Conservation (phyloP, 2,113 vertebrate genomes). For the Seriola dumerili region DNA sequence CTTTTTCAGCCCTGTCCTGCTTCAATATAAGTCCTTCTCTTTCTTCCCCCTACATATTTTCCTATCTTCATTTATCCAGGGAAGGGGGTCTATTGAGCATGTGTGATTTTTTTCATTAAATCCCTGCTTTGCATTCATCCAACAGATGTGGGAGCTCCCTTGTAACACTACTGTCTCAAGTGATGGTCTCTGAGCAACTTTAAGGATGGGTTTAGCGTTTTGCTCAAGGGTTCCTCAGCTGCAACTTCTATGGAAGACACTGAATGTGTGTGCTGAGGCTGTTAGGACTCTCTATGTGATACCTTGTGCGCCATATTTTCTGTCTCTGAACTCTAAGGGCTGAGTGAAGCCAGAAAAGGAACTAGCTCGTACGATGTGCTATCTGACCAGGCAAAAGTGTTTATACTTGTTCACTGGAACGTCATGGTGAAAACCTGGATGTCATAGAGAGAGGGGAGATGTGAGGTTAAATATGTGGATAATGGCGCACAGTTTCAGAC, state of each 20-base stretch:
- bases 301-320: not conserved
- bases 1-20: conserved; percentile 72
- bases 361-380: no score
- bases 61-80: not conserved
- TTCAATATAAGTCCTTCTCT: conserved; percentile 55
- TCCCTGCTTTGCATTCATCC: no score
- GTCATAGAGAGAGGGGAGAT: no score
- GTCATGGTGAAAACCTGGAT: no score
- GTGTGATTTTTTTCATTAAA: not conserved
- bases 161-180: not conserved
- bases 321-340: not conserved
- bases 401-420: no score
- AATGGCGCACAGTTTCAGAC: no score
- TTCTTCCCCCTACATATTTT: not conserved
- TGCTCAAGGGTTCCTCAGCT: not conserved
- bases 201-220: not conserved
- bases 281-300: not conserved
- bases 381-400: no score
- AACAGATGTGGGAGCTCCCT: not conserved
- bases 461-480: no score
- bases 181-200: not conserved
- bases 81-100: not conserved
- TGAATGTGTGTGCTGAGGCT: not conserved
- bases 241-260: not conserved
- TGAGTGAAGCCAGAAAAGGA: no score